Evolutionary conservation across 1,140 invertebrate species (phyloP), one percentile per base, ranked within the genome.

Genomic region (Theocolax elegans): DNA sequence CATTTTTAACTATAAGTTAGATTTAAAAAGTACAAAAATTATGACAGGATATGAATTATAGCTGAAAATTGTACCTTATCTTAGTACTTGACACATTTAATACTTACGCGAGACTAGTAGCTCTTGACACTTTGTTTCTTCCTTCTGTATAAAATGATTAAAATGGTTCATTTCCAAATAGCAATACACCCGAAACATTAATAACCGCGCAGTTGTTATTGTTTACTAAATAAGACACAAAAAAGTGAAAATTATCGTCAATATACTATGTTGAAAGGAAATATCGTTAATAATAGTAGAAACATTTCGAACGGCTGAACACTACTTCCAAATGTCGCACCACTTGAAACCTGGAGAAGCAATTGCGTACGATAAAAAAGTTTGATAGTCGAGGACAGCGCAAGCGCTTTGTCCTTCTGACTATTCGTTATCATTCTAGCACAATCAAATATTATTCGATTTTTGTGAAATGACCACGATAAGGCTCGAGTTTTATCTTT

Each of bases 281-380:
- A 6, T 35, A 6, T 35, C 31, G 10, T 35, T 6, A 35, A 35
- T 35, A 35, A 35, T 25, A 9, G 38, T 19, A 13, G 42, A 42
- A 40, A 54, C 51, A 25, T 59, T 59, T 42, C 38, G 35, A 42
- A 42, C 35, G 23, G 21, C 38, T 42, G 21, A 13, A 23, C 21
- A 12, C 29, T 19, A 59, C 25, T 62, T 40, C 31, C 29, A 53
- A 64, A 51, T 64, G 62, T 64, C 10, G n/a, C 31, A 64, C 27
- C 62, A 40, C 12, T 40, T 49, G 48, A 35, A 51, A 49, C 23
- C 12, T 51, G 42, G 9, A 38, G 38, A 21, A 19, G 46, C 29
- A 19, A 64, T 42, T 54, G 63, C 19, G 31, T 42, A 6, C 29
- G 48, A 53, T 40, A 54, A 65, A 65, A 64, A 29, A 53, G 6